phyloP scores from a whole-genome alignment of 2,888 invertebrate genomes.

The Volucella bombylans region DNA sequence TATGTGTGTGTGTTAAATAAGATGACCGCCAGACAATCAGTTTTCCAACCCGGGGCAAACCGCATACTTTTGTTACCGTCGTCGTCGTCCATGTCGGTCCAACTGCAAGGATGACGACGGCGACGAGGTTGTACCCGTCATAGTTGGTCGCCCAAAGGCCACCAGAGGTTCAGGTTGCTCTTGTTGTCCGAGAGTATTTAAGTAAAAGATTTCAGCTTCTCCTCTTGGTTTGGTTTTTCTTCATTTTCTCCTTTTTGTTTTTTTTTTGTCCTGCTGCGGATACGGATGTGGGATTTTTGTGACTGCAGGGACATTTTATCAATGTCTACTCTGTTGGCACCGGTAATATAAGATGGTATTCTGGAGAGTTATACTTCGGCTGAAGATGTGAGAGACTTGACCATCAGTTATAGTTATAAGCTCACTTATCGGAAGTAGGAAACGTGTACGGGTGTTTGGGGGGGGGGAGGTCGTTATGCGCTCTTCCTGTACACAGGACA shows the following conservation, averaged over 20 bases:
- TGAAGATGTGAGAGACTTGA: slow-evolving; percentile 66
- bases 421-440: slow-evolving; percentile 67
- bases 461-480: slow-evolving; percentile 54
- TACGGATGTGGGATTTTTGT: slow-evolving; percentile 72
- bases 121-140: slow-evolving; percentile 18
- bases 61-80: slow-evolving; percentile 73
- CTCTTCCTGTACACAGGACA: slow-evolving; percentile 65
- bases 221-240: slow-evolving; percentile 7
- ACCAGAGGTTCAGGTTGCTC: slow-evolving; percentile 71
- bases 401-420: slow-evolving; percentile 74
- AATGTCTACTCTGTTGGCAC: slow-evolving; percentile 73
- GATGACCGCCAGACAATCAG: slow-evolving; percentile 74
- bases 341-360: slow-evolving; percentile 74
- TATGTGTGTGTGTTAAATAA: slow-evolving; percentile 65
- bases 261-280: slow-evolving; percentile 49
- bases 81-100: slow-evolving; percentile 46
- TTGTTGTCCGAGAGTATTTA: slow-evolving; percentile 69
- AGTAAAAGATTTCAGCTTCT: slow-evolving; percentile 70
- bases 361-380: slow-evolving; percentile 63
- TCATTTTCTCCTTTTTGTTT: slow-evolving; percentile 21
- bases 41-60: slow-evolving; percentile 52
- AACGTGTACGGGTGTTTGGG: slow-evolving; percentile 18
- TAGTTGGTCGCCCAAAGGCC: slow-evolving; percentile 52
- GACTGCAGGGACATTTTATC: slow-evolving; percentile 74
- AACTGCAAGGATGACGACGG: slow-evolving; percentile 24